These are phyloP conservation scores for Listrodromus nycthemerus DNA, from an alignment of 2,888 invertebrate species.

Conservation along the genomic window DNA sequence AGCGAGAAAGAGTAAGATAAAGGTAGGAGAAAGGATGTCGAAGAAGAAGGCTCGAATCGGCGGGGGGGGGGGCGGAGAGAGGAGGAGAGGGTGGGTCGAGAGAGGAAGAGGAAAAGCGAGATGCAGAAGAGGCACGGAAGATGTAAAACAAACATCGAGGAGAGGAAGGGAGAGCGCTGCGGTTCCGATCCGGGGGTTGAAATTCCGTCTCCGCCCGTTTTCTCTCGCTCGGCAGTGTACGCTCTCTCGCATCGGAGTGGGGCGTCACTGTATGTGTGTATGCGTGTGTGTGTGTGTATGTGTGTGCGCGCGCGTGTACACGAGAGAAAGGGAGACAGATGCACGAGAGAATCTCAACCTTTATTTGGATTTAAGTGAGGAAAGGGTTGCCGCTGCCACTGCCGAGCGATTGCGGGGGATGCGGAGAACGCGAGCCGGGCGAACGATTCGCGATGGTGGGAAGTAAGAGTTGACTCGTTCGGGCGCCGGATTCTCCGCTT, in stretches of 20 bases:
- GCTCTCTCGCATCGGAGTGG: conserved; percentile 25
- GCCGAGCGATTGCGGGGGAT: conserved; percentile 46
- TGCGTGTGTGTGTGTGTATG: neutral
- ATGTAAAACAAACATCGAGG: conserved; percentile 72
- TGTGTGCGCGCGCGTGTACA: conserved; percentile 10
- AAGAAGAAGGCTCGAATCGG: conserved; percentile 57
- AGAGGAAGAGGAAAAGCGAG: conserved; percentile 65
- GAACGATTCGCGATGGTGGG: conserved; percentile 56
- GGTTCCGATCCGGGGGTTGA: conserved; percentile 75
- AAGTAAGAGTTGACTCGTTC: conserved; percentile 52
- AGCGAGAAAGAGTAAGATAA: conserved; percentile 68
- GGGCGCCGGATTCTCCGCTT: conserved; percentile 21
- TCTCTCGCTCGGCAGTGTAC: conserved; percentile 19
- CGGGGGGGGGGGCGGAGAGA: conserved; percentile 51
- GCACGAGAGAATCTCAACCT: conserved; percentile 80
- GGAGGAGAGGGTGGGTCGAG: conserved; percentile 17
- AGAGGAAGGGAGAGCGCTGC: conserved; percentile 68
- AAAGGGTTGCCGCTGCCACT: conserved; percentile 79
- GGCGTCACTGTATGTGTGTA: neutral
- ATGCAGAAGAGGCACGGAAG: conserved; percentile 65
- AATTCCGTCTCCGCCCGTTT: conserved; percentile 57
- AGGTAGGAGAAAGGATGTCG: conserved; percentile 59
- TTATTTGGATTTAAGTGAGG: conserved; percentile 81
- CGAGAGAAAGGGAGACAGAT: conserved; percentile 52
- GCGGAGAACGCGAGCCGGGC: conserved; percentile 59